Conservation (phyloP, 2,113 vertebrate species). For the Noctilio leporinus region DNA sequence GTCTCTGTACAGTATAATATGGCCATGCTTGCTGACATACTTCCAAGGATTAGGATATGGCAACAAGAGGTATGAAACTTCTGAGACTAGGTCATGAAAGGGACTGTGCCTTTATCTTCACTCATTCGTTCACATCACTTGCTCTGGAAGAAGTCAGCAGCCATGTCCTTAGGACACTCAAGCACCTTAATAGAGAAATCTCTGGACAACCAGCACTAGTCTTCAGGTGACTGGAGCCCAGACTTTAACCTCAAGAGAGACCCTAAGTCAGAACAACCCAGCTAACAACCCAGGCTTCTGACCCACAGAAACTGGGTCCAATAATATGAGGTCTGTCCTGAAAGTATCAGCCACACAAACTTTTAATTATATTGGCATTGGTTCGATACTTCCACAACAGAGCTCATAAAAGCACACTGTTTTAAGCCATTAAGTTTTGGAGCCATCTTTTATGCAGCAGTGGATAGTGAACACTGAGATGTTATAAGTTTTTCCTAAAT, state of each 20-base stretch:
- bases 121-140: background rate
- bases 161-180: background rate
- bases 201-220: background rate
- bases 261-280: background rate
- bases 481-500: background rate
- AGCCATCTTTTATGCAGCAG: background rate
- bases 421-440: background rate
- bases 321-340: too few relatives aligned
- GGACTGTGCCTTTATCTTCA: background rate
- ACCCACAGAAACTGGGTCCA: background rate
- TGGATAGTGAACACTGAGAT: background rate
- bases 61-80: background rate
- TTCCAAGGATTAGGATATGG: background rate
- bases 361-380: too few relatives aligned
- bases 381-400: too few relatives aligned
- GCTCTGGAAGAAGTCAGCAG: background rate
- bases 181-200: background rate
- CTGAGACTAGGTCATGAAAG: background rate
- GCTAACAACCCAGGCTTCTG: background rate
- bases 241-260: background rate
- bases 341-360: too few relatives aligned
- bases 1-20: background rate
- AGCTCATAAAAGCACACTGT: background rate
- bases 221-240: background rate
- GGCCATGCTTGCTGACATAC: background rate